Conservation (phyloP, 2,888 invertebrate genomes). For the Agonopterix heracliana region DNA sequence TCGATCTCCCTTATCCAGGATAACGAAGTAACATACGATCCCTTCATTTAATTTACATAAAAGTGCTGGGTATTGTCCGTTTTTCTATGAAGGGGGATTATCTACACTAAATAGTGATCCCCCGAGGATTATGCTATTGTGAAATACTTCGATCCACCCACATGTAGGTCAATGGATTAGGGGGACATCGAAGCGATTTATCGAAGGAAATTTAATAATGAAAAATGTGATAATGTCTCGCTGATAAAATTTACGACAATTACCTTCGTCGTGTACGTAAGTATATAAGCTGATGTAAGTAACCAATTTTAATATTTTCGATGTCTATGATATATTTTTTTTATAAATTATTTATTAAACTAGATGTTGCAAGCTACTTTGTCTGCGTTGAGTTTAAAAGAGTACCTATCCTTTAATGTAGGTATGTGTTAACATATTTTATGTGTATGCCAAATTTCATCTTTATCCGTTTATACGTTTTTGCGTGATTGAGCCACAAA, state of each 20-base stretch:
- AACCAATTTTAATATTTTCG: too few relatives aligned
- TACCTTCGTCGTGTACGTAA: too few relatives aligned
- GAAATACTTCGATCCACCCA: slow-evolving; percentile 25
- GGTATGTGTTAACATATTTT: too few relatives aligned
- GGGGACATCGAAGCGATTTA: slow-evolving; percentile 26
- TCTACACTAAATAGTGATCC: slow-evolving; percentile 60
- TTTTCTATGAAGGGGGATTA: slow-evolving; percentile 72
- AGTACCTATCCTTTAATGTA: too few relatives aligned
- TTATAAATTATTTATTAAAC: too few relatives aligned
- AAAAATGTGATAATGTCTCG: background rate
- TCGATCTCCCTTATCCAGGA: slow-evolving; percentile 42
- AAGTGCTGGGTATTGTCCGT: slow-evolving; percentile 56
- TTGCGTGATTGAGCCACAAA: too few relatives aligned
- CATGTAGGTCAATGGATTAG: slow-evolving; percentile 34
- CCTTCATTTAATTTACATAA: slow-evolving; percentile 71
- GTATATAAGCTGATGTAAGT: too few relatives aligned
- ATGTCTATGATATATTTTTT: too few relatives aligned
- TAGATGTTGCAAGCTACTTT: too few relatives aligned
- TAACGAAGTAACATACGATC: slow-evolving; percentile 43
- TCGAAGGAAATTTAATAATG: slow-evolving; percentile 7
- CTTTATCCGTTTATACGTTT: too few relatives aligned
- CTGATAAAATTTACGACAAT: background rate
- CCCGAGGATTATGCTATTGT: slow-evolving; percentile 56
- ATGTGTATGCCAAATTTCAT: too few relatives aligned
- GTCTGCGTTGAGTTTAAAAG: too few relatives aligned